Evolutionary conservation across 2,113 vertebrate genomes (phyloP).

Genomic region (Donacobius atricapilla): DNA sequence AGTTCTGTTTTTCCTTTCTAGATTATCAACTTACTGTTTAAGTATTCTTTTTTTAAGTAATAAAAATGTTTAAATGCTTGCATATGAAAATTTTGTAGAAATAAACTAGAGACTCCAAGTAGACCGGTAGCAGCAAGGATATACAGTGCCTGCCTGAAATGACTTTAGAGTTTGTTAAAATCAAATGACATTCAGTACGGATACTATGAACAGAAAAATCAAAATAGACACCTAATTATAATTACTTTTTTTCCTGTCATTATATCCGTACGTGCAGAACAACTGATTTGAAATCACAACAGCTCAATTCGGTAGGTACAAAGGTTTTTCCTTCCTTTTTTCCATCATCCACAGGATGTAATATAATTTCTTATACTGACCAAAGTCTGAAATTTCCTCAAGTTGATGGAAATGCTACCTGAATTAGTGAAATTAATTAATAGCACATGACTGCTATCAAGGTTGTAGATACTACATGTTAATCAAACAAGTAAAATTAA

Average conservation of each 20-base stretch:
- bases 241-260: conserved; percentile 73
- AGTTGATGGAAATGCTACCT: background rate
- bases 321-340: conserved; percentile 66
- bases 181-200: conserved; percentile 79
- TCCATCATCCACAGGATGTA: conserved; percentile 54
- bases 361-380: conserved; percentile 50
- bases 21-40: background rate
- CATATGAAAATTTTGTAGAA: conserved; percentile 16
- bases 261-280: conserved; percentile 73
- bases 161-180: conserved; percentile 74
- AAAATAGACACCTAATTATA: conserved; percentile 81
- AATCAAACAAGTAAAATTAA: conserved; percentile 2
- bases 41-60: background rate
- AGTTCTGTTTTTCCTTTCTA: background rate
- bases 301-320: conserved; percentile 67
- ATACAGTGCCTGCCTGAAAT: conserved; percentile 50
- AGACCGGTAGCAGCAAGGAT: conserved; percentile 43
- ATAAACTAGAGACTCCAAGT: conserved; percentile 47
- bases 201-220: conserved; percentile 76
- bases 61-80: conserved; percentile 41
- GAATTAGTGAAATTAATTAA: conserved; percentile 51
- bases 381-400: conserved; percentile 32
- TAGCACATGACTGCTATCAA: background rate
- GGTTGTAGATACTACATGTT: background rate
- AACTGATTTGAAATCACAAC: conserved; percentile 73